Base-by-base conservation (phyloP, 2,113 vertebrate genomes). In the Dicaeum eximium region DNA sequence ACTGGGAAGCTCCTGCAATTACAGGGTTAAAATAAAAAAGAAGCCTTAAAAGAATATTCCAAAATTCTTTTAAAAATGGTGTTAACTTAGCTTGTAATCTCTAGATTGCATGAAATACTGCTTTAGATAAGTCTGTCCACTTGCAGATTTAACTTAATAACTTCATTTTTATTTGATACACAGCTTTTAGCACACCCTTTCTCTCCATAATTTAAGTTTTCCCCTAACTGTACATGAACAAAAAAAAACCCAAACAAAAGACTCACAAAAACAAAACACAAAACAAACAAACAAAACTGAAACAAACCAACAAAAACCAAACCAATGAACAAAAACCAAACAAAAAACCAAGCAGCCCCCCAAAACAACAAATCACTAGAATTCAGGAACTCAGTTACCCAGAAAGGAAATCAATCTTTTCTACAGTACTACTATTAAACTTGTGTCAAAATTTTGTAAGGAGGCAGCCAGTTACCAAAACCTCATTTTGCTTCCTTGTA, bases 1-100 rank as follows among this genome's bases (percentile, higher is more conserved):
- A 23, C 98, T 97, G 35, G 97, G 97, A 70, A 98, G 96, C 15
- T 99, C 99, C 99, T 99, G 69, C 13, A 94, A 92, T n/a, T 54
- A 44, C 70, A 91, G 67, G 15, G 33, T 66, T 58, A 14, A 53
- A 58, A 88, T 48, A 25, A 48, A 33, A 47, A 65, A 42, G 27
- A 87, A 38, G 5, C 10, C 20, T 18, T 33, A 40, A 33, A 93
- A 53, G 37, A 69, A 19, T 70, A 48, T 33, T 64, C 23, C 23
- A 48, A 45, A 40, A n/a, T 40, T 6, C 60, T 51, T 50, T 7
- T 13, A 56, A 78, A 54, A 27, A 3, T 21, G 9, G 8, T 73
- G 30, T 27, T 78, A 56, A 37, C 71, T 71, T 64, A 72, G 19
- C 4, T 61, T 60, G 15, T 15, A 31, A 54, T 91, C 11, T 31